Conservation (phyloP, 2,888 invertebrate species). For the Euplexia lucipara region DNA sequence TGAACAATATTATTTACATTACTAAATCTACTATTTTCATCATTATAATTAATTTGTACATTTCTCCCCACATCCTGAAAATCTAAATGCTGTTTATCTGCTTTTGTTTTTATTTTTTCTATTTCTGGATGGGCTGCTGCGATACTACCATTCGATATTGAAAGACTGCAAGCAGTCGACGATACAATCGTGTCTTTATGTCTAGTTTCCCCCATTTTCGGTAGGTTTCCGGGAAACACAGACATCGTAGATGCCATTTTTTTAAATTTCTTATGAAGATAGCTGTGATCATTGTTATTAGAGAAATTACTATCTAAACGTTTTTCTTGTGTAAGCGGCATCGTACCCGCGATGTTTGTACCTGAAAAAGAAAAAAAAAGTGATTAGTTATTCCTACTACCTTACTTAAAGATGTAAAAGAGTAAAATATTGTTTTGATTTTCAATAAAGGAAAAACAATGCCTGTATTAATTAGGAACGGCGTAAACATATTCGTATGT, state of each 20-base stretch:
- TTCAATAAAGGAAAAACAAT: too few relatives aligned
- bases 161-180: slow-evolving; percentile 77
- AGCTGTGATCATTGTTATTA: slow-evolving; percentile 93
- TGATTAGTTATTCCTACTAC: not conserved
- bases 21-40: slow-evolving; percentile 87
- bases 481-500: too few relatives aligned
- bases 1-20: slow-evolving; percentile 88
- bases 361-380: slow-evolving; percentile 77
- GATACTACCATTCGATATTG: slow-evolving; percentile 87
- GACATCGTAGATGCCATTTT: slow-evolving; percentile 94
- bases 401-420: too few relatives aligned
- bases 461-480: too few relatives aligned
- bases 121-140: slow-evolving; percentile 87
- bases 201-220: slow-evolving; percentile 78
- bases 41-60: slow-evolving; percentile 90
- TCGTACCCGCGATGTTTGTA: slow-evolving; percentile 84
- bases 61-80: slow-evolving; percentile 81
- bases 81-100: slow-evolving; percentile 74
- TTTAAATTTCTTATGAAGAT: slow-evolving; percentile 98
- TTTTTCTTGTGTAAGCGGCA: slow-evolving; percentile 89
- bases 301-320: slow-evolving; percentile 87
- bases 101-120: slow-evolving; percentile 83
- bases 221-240: slow-evolving; percentile 79
- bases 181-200: slow-evolving; percentile 79
- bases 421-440: too few relatives aligned